These are phyloP conservation scores for Euthynnus affinis DNA, from an alignment of 2,797 vertebrate species.

Conservation along the genomic window DNA sequence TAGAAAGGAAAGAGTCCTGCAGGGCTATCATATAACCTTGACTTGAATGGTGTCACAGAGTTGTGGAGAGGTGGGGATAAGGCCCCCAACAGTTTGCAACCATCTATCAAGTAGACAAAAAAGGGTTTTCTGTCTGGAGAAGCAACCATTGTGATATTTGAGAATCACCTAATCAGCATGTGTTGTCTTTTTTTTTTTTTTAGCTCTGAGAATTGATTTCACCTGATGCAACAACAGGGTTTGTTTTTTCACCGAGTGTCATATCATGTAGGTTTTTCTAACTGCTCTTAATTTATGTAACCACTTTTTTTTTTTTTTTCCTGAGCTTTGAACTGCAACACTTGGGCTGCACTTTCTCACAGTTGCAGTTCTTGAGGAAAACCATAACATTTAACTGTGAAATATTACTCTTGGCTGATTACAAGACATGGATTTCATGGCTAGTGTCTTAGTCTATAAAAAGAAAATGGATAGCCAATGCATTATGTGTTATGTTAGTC, in stretches of 20 bases:
- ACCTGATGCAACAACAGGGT: background rate
- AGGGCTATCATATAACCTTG: conserved; percentile 83
- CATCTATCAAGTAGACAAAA: conserved; percentile 77
- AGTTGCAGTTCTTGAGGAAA: conserved; percentile 53
- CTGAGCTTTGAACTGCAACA: conserved; percentile 1
- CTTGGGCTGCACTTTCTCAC: conserved; percentile 50
- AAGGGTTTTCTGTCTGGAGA: conserved; percentile 67
- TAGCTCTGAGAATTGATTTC: conserved; percentile 18
- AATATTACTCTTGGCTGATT: conserved; percentile 77
- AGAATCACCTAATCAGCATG: conserved; percentile 50
- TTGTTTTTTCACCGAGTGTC: no score
- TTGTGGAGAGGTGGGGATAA: conserved; percentile 71
- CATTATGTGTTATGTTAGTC: conserved; percentile 69
- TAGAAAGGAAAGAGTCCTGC: conserved; percentile 73
- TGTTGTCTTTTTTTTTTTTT: conserved; percentile 33
- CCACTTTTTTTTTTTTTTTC: background rate
- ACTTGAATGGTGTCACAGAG: conserved; percentile 78
- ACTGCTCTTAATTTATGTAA: background rate
- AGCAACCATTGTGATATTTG: conserved; percentile 58
- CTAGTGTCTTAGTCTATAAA: conserved; percentile 79
- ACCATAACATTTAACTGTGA: conserved; percentile 57
- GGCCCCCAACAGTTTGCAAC: conserved; percentile 66
- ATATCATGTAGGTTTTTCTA: background rate
- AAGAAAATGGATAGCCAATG: conserved; percentile 78
- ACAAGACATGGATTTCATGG: conserved; percentile 80